These are phyloP conservation scores for Balearica regulorum DNA, from an alignment of 2,797 vertebrate species.

Conservation along the genomic window DNA sequence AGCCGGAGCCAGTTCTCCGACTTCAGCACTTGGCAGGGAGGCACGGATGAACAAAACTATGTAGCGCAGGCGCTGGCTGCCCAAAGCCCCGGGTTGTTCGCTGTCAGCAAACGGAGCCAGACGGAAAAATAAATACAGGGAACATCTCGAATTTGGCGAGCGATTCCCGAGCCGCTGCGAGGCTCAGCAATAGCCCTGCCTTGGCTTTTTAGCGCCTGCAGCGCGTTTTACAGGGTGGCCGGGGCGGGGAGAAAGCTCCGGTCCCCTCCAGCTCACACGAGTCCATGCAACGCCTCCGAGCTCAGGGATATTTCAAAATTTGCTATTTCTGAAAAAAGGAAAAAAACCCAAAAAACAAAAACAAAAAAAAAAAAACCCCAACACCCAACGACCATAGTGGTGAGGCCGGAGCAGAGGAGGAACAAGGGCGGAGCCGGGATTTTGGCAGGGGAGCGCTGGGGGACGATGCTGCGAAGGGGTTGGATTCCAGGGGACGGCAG, in stretches of 20 bases:
- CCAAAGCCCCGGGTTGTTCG: background rate
- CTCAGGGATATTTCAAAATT: background rate
- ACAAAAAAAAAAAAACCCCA: too few relatives aligned
- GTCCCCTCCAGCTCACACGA: background rate
- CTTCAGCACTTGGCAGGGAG: slow-evolving; percentile 71
- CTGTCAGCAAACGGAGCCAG: background rate
- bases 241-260: background rate
- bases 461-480: background rate
- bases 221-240: background rate
- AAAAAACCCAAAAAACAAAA: too few relatives aligned
- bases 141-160: background rate
- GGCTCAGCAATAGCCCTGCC: background rate
- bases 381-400: background rate
- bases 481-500: background rate
- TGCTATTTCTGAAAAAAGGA: background rate
- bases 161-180: background rate
- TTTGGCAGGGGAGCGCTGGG: background rate
- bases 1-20: slow-evolving; percentile 60
- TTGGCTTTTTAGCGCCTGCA: background rate
- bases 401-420: background rate
- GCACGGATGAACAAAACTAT: slow-evolving; percentile 33
- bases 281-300: background rate
- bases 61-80: slow-evolving; percentile 16
- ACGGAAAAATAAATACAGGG: background rate
- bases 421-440: background rate